phyloP scores from a whole-genome alignment of 1,140 invertebrate genomes.

The Saxidomus purpurata region DNA sequence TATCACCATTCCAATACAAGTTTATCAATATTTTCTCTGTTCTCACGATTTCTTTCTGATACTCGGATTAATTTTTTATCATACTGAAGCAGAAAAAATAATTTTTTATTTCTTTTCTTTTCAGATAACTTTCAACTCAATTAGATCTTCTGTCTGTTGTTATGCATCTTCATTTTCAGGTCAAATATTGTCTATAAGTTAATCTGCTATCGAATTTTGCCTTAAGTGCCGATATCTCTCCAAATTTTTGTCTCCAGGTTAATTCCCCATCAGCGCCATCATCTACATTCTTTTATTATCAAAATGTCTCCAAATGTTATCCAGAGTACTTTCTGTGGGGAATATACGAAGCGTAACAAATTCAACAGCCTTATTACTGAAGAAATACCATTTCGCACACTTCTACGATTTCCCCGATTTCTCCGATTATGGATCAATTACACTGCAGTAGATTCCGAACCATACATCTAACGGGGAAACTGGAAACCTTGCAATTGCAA shows the following conservation, averaged over 20 bases:
- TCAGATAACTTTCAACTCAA: too few species aligned
- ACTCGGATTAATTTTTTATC: too few species aligned
- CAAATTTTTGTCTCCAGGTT: neutral
- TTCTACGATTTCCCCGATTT: slow-evolving; percentile 38
- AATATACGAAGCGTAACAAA: slow-evolving; percentile 12
- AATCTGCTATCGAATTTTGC: too few species aligned
- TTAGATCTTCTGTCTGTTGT: too few species aligned
- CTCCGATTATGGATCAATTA: slow-evolving; percentile 51
- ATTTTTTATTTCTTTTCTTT: too few species aligned
- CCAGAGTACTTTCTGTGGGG: neutral
- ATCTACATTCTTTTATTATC: neutral
- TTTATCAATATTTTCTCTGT: too few species aligned
- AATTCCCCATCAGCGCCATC: neutral
- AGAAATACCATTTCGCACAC: neutral
- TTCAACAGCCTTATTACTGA: slow-evolving; percentile 16
- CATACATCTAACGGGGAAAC: slow-evolving; percentile 23
- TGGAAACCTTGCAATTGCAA: slow-evolving; percentile 41
- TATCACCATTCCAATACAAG: too few species aligned
- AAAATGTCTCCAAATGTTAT: neutral
- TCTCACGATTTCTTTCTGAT: too few species aligned
- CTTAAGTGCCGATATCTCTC: too few species aligned
- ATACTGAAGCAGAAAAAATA: too few species aligned
- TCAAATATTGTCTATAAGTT: too few species aligned
- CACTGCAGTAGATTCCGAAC: slow-evolving; percentile 4
- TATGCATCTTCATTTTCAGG: too few species aligned